Base-by-base conservation (phyloP, 2,888 invertebrate genomes). In the Germaria angustata region DNA sequence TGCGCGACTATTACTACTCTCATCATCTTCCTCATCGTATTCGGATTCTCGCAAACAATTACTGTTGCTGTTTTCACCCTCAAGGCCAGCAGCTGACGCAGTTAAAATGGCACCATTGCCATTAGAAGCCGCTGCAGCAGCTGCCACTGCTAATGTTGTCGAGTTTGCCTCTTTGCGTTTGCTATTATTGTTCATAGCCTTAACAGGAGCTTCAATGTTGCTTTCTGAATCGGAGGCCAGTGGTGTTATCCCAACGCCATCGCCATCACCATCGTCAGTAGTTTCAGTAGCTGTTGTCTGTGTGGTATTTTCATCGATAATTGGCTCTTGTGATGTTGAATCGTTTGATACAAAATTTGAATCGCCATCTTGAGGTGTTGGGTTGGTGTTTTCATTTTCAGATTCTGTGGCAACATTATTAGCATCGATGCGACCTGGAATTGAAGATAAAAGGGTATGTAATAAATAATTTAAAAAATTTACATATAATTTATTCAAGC, bases 171-270 rank as follows among this genome's bases (percentile, higher is more conserved):
- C 81, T 79, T 84, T 81, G 65, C 44, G 72, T 55, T 61, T 39
- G 36, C 22, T 68, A 32, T 68, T 84, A 41, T 49, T 80, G 7
- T 59, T 81, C 13, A 83, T 84, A 84, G 80, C 78, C 59, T 83
- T 83, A 65, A 85, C 80, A 61, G 95, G 92, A 85, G 95, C 94
- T 89, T 95, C 96, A 85, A 95, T 93, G 91, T 96, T 96, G 89
- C 96, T 96, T 90, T 96, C 96, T 28, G 89, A 90, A 89, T 96
- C 96, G 61, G 94, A 94, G 69, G 88, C 89, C 36, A 88, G 81
- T 61, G 88, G 89, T 82, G 89, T 89, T 72, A 85, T 85, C 15
- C 65, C 84, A 77, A 46, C 77, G 17, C 69, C 77, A 59, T 72
- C 78, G 17, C 71, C 82, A 66, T 86, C 86, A 22, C 85, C 86